A percentile compares a stretch with the other conserved stretches of the same genome.
Conservation (phyloP, 2,797 vertebrate species). For the Dryobates pubescens region DNA sequence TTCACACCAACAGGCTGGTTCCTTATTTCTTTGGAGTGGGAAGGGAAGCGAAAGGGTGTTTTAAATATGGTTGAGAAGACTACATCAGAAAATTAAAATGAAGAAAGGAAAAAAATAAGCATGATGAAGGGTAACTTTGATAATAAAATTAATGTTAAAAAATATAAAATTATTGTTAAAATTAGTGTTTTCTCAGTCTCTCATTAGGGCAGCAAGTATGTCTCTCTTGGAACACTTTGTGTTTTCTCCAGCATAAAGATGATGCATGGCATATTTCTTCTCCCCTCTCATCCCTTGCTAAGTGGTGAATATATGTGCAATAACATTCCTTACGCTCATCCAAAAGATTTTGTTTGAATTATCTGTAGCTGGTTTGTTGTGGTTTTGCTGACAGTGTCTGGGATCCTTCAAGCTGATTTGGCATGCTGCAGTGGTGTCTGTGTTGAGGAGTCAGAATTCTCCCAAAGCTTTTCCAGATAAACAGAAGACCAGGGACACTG, state of each 20-base stretch:
- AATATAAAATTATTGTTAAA: not conserved
- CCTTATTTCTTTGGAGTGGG: not conserved
- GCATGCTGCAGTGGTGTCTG: slow-evolving; percentile 33
- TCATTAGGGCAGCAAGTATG: slow-evolving; percentile 3
- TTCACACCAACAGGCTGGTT: not conserved
- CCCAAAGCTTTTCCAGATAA: slow-evolving; percentile 50
- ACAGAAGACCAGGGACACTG: not conserved
- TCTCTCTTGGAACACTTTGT: not conserved
- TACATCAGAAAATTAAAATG: not conserved
- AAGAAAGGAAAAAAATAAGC: not conserved
- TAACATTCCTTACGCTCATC: not conserved
- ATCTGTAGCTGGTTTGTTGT: slow-evolving; percentile 17
- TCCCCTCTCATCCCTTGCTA: not conserved
- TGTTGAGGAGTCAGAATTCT: slow-evolving; percentile 46
- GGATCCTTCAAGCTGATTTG: slow-evolving; percentile 32
- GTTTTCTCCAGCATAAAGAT: not conserved
- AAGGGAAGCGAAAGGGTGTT: not conserved
- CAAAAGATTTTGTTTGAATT: slow-evolving; percentile 31
- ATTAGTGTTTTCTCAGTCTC: not conserved
- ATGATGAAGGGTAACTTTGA: not conserved
- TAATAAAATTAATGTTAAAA: not conserved
- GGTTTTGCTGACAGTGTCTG: slow-evolving; percentile 48
- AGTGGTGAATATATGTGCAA: not conserved
- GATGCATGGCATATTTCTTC: not conserved
- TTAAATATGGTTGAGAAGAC: not conserved